These are phyloP conservation scores for Myotis brandtii DNA, from an alignment of 2,113 vertebrate genomes.

Conservation along the genomic window DNA sequence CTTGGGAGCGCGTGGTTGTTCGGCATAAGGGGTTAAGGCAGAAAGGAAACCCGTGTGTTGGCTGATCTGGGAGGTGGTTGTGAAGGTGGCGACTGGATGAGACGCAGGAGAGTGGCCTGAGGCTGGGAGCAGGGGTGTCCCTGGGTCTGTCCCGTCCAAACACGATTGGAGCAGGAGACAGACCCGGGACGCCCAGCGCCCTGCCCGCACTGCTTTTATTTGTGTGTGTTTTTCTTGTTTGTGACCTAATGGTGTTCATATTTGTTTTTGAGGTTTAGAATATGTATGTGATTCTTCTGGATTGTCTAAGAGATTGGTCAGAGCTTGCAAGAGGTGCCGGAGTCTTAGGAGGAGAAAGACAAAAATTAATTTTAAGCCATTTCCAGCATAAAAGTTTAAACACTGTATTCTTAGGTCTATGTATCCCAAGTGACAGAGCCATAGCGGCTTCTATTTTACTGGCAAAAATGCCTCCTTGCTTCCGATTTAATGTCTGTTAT, in stretches of 20 bases:
- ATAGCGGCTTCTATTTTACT: slow-evolving; percentile 24
- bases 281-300: not conserved
- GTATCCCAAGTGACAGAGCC: not conserved
- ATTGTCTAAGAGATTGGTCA: not conserved
- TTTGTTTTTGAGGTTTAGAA: not conserved
- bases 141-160: not conserved
- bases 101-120: not conserved
- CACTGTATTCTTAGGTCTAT: not conserved
- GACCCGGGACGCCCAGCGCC: not conserved
- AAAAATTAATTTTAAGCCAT: slow-evolving; percentile 10
- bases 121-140: not conserved
- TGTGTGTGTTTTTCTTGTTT: not conserved
- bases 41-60: not conserved
- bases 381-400: slow-evolving; percentile 14
- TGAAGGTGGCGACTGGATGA: not conserved
- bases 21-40: not conserved
- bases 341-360: not conserved
- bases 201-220: not conserved
- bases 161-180: not conserved
- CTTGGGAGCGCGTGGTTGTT: not conserved
- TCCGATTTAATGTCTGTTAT: slow-evolving; percentile 41
- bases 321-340: not conserved
- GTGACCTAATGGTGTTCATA: not conserved
- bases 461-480: slow-evolving; percentile 49
- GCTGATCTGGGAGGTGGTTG: not conserved